Base-by-base conservation (phyloP, 37 sponge, comb jelly and placozoan species). In the Agelas oroides region DNA sequence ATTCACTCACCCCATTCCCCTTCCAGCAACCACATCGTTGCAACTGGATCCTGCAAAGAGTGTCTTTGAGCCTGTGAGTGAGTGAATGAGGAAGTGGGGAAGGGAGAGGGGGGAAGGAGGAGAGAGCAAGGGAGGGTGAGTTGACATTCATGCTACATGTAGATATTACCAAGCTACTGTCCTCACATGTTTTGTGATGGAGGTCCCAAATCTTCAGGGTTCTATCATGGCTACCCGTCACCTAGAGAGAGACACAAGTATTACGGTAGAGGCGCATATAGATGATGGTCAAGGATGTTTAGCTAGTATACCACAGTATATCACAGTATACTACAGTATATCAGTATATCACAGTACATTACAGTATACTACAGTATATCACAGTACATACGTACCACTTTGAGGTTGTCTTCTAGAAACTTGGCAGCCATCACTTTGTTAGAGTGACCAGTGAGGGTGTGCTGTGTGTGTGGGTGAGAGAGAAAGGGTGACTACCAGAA, bases 161-260 rank as follows among this genome's bases (percentile, higher is more conserved):
- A n/a, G n/a, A n/a, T n/a, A n/a, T n/a, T n/a, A n/a, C n/a, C n/a
- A n/a, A n/a, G n/a, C 57, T 64, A 11, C 5, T 11, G 1, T 21
- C 37, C 94, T 85, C 40, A 92, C 98, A 93, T 57, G 77, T 69
- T 84, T 82, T 89, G 57, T 71, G 83, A 28, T 84, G 71, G 32
- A 98, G 86, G 80, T 98, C 98, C 98, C 98, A 98, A 33, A 98
- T 78, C 70, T 93, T 94, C 39, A 98, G 89, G 12, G 98, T 98
- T 30, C 97, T 63, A 53, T 98, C 98, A 71, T 98, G 96, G 77
- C 97, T 94, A 0, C 98, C 98, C 31, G 97, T 90, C 14, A 95
- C 84, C 92, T 91, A 78, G 16, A 53, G 34, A 5, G 1, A 53
- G n/a, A 79, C 23, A 58, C 28, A 62, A 56, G n/a, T n/a, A 76